These are phyloP conservation scores for Chionodraco myersi DNA, from an alignment of 2,113 vertebrate genomes.

Conservation along the genomic window DNA sequence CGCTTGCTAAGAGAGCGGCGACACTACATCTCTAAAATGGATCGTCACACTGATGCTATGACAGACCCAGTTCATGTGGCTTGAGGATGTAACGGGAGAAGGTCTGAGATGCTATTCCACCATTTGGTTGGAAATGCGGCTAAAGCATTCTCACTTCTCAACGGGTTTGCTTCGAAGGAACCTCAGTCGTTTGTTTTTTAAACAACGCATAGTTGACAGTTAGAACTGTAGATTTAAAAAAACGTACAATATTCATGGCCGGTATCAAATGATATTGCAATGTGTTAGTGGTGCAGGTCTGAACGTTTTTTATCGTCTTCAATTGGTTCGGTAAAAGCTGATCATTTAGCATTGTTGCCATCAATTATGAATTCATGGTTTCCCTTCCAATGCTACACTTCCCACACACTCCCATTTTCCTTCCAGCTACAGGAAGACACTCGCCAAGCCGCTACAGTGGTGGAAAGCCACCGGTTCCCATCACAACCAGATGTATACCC, in stretches of 20 bases:
- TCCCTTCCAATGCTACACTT: conserved; percentile 54
- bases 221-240: no score
- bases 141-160: no score
- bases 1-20: no score
- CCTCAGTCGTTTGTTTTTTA: no score
- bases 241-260: not conserved
- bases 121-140: no score
- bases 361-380: conserved; percentile 51
- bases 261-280: not conserved
- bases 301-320: not conserved
- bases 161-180: no score
- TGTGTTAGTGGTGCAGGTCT: not conserved
- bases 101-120: not conserved
- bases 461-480: conserved; percentile 74
- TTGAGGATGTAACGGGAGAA: no score
- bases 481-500: conserved; percentile 63
- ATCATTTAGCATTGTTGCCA: conserved; percentile 28
- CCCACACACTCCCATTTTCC: conserved; percentile 72
- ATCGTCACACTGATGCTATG: no score
- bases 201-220: no score
- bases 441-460: conserved; percentile 56
- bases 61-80: no score
- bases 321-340: not conserved
- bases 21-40: no score
- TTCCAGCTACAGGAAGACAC: conserved; percentile 45